Evolutionary conservation across 2,113 vertebrate genomes (phyloP), one percentile per base, ranked within the genome.

Genomic region (Protomyctophum bolini): DNA sequence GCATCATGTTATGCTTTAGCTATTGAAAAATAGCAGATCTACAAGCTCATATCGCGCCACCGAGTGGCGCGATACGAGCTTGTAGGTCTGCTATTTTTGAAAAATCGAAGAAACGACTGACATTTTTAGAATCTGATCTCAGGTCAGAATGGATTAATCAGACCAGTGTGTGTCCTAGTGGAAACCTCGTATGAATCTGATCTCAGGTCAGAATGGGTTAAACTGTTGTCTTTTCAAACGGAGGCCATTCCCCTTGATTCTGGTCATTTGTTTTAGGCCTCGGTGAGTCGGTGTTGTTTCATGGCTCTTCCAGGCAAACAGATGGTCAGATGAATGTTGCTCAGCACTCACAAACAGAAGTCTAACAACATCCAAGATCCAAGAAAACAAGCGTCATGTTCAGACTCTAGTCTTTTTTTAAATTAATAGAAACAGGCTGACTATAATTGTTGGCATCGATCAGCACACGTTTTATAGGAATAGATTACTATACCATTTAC

Each of bases 221-320:
- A 75, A 71, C 64, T n/a, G 33, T 56, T 56, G 47, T 74, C 52
- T 72, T 41, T 41, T 81, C 45, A 51, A 51, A 7, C 41, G 28
- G 54, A 64, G 11, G 52, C 75, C 64, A 41, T 72, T 73, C 63
- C 29, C 59, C 29, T 55, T 67, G 65, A 57, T 67, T 67, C 15
- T 56, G 65, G n/a, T 33, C 49, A 54, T 61, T 41, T 70, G 58
- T 75, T 65, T 41, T 73, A 12, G 28, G 54, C 54, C 14, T 4
- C 4, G 6, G 50, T n/a, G 54, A 50, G 12, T 4, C 4, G 6
- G 50, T n/a, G 29, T 63, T n/a, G 70, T 67, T 69, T 69, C 41
- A 72, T n/a, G n/a, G 11, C 62, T 33, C 21, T 6, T 29, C 33
- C 8, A 59, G 9, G 57, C 9, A n/a, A 48, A 45, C 58, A 65